These are phyloP conservation scores for Melipona quadrifasciata DNA, from an alignment of 1,140 invertebrate genomes.

Conservation along the genomic window DNA sequence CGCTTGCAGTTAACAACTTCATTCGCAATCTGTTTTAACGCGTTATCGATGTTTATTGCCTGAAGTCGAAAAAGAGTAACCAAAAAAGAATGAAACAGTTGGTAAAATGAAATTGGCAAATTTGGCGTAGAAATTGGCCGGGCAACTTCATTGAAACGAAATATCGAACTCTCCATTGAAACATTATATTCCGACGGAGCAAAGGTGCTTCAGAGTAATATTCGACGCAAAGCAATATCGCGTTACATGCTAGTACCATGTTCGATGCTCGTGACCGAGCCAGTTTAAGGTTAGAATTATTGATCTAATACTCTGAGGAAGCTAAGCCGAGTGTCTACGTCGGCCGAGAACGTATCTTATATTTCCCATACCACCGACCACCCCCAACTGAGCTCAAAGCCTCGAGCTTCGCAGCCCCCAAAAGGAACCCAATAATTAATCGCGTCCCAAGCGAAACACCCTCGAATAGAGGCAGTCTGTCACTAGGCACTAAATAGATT, in stretches of 20 bases:
- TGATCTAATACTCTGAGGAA: slow-evolving; percentile 81
- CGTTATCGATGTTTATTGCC: not conserved
- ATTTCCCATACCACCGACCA: slow-evolving; percentile 69
- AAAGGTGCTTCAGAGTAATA: slow-evolving; percentile 50
- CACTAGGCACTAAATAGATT: slow-evolving; percentile 65
- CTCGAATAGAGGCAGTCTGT: slow-evolving; percentile 61
- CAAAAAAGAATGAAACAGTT: not conserved
- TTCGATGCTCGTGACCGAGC: slow-evolving; percentile 65
- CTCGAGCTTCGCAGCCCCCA: slow-evolving; percentile 71
- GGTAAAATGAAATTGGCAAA: not conserved
- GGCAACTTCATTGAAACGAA: slow-evolving; percentile 34
- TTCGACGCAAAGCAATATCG: slow-evolving; percentile 65
- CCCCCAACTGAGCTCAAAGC: slow-evolving; percentile 78
- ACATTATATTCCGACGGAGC: slow-evolving; percentile 45
- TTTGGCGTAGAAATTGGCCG: not conserved
- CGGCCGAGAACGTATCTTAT: slow-evolving; percentile 78
- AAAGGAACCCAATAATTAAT: slow-evolving; percentile 80
- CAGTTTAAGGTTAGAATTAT: slow-evolving; percentile 80
- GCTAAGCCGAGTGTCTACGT: slow-evolving; percentile 78
- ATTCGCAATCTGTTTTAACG: not conserved
- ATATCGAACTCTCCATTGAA: slow-evolving; percentile 45
- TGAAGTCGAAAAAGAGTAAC: not conserved
- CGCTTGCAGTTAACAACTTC: not conserved
- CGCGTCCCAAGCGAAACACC: slow-evolving; percentile 75
- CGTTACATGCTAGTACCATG: slow-evolving; percentile 62